Base-by-base conservation (phyloP, 2,113 vertebrate species). In the Oreotrochilus melanogaster region DNA sequence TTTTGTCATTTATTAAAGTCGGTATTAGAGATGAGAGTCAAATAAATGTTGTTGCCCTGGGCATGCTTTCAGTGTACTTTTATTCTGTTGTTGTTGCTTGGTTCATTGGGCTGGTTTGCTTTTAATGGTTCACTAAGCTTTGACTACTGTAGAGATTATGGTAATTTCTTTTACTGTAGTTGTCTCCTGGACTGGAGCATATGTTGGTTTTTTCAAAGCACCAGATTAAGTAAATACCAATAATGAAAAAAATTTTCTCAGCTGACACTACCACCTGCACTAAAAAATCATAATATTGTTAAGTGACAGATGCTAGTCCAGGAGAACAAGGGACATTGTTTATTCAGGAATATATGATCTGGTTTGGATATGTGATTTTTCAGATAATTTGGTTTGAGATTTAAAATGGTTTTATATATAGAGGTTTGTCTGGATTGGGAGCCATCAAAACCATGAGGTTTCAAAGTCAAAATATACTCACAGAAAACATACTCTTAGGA, bases 31-130 rank as follows among this genome's bases (percentile, higher is more conserved):
- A 91, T 65, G 31, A 12, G 42, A 81, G 47, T 76, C 75, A 94
- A 89, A 45, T 23, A 82, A 71, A 28, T 67, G 24, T 56, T 86
- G 30, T 51, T 95, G 86, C 54, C 88, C 30, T 61, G 60, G 84
- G 80, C 94, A 62, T 82, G 71, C 64, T 95, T 96, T 92, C 91
- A 92, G 30, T 82, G 61, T 91, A 76, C 51, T 96, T 81, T 85
- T 69, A 80, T 45, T 88, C 92, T 92, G 67, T 28, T 90, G 22
- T 25, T 75, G 28, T n/a, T 91, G 27, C 69, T 54, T 28, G 51
- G 51, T 86, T 95, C 88, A 75, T 76, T 88, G 86, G 89, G 14
- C 27, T 95, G 21, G 22, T 91, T 96, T 94, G 76, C 69, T 79
- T 89, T 88, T 87, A 93, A 91, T 72, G 48, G 62, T 93, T 89